A percentile compares a stretch with the other conserved stretches of the same genome.
Evolutionary conservation across 2,113 vertebrate species (phyloP).

Genomic region (Epinephelus fuscoguttatus): DNA sequence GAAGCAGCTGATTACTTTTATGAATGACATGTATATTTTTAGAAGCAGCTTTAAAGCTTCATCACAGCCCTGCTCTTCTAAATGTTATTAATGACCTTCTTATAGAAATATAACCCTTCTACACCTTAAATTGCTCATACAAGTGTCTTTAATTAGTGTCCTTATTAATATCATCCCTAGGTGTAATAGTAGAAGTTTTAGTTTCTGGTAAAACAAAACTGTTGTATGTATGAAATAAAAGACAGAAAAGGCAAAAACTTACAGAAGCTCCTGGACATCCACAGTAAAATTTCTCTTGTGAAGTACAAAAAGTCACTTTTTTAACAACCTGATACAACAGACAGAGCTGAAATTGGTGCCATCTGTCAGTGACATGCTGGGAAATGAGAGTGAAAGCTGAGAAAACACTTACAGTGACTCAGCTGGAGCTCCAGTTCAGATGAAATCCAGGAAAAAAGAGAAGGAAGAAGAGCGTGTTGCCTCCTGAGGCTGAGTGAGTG

Average conservation of each 20-base stretch:
- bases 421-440: slow-evolving; percentile 16
- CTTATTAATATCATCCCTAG: background rate
- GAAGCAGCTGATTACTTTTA: background rate
- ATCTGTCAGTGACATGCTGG: background rate
- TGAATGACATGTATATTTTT: background rate
- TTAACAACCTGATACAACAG: background rate
- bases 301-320: background rate
- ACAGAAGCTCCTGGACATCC: slow-evolving; percentile 9
- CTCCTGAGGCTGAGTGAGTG: slow-evolving; percentile 45
- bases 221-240: no score
- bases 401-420: slow-evolving; percentile 52
- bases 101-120: background rate
- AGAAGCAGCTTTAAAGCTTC: background rate
- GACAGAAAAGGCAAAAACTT: background rate
- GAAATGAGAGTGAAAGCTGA: slow-evolving; percentile 3
- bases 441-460: slow-evolving; percentile 39
- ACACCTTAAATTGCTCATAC: background rate
- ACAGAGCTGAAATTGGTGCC: background rate
- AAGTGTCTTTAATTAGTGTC: background rate
- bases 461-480: slow-evolving; percentile 19
- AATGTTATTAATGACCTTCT: background rate
- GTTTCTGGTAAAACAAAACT: background rate
- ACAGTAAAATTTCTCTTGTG: background rate
- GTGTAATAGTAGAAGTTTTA: background rate
- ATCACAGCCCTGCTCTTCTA: background rate